Conservation (phyloP, 2,113 vertebrate genomes). For the Ahaetulla prasina region DNA sequence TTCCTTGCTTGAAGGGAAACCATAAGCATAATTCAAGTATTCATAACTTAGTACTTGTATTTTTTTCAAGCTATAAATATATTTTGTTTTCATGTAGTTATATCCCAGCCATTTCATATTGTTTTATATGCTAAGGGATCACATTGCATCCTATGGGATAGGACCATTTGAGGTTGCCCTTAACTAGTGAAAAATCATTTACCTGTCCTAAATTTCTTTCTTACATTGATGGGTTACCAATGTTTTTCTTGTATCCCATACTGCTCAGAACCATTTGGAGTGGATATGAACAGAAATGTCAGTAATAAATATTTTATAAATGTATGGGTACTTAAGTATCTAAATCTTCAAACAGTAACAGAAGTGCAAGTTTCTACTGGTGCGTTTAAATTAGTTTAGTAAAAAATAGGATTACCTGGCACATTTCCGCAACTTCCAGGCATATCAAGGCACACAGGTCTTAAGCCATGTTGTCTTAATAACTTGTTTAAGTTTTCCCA, state of each 20-base stretch:
- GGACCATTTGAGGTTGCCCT: not conserved
- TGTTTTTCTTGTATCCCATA: not conserved
- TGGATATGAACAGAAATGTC: not conserved
- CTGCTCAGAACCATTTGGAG: not conserved
- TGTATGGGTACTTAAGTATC: not conserved
- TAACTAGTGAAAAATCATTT: not conserved
- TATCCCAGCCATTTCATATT: not conserved
- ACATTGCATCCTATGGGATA: not conserved
- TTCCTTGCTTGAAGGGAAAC: not conserved
- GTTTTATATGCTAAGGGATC: not conserved
- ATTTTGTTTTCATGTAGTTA: not conserved
- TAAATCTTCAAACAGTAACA: not conserved
- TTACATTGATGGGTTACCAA: not conserved
- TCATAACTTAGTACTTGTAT: not conserved
- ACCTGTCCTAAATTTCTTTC: not conserved
- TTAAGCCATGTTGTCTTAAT: slow-evolving; percentile 76
- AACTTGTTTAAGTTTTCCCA: slow-evolving; percentile 80
- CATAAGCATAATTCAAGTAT: not conserved
- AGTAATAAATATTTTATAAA: not conserved
- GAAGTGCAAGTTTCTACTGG: not conserved
- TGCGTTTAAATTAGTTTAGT: slow-evolving; percentile 4
- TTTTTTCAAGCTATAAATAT: not conserved
- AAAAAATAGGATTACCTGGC: slow-evolving; percentile 66
- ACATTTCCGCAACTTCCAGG: slow-evolving; percentile 63
- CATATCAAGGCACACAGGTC: slow-evolving; percentile 69